Percentiles rank a stretch among this genome's conserved stretches.
Evolutionary conservation across 2,888 invertebrate genomes (phyloP).

Genomic region (Drosophila austrosaltans): DNA sequence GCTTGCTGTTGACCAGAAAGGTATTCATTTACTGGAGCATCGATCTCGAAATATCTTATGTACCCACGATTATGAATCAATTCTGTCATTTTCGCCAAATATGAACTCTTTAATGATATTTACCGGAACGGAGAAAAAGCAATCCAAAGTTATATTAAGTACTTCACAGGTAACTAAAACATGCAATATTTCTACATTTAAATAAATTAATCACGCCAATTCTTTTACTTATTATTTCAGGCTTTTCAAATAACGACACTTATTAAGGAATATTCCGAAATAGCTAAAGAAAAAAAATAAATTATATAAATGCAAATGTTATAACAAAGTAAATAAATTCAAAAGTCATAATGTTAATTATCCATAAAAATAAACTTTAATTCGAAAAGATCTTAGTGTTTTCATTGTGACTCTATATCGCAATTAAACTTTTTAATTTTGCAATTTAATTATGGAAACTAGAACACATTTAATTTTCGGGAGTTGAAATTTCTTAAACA

Average conservation of each 20-base stretch:
- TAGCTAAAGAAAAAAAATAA: conserved; percentile 83
- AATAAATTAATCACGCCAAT: conserved; percentile 1
- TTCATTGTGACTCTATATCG: background rate
- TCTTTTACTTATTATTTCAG: conserved; percentile 83
- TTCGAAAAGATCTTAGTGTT: background rate
- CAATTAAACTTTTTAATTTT: background rate
- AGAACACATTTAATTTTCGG: too few relatives aligned
- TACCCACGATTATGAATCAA: conserved; percentile 95
- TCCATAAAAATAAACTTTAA: conserved; percentile 6
- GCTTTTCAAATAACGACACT: conserved; percentile 96
- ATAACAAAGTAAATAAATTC: conserved; percentile 3
- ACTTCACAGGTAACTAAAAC: conserved; percentile 90
- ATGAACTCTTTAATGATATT: conserved; percentile 96
- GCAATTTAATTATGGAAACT: too few relatives aligned
- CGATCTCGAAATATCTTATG: conserved; percentile 94
- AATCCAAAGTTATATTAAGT: conserved; percentile 96
- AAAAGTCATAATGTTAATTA: conserved; percentile 13
- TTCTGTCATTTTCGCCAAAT: conserved; percentile 95
- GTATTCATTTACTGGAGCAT: conserved; percentile 94
- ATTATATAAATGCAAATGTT: background rate
- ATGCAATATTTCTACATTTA: too few relatives aligned
- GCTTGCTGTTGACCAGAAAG: conserved; percentile 96
- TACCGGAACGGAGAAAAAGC: conserved; percentile 94
- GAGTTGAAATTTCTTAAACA: background rate
- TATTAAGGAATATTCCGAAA: conserved; percentile 94